These are phyloP conservation scores for Trogon surrucura DNA, from an alignment of 2,113 vertebrate genomes.

Conservation along the genomic window DNA sequence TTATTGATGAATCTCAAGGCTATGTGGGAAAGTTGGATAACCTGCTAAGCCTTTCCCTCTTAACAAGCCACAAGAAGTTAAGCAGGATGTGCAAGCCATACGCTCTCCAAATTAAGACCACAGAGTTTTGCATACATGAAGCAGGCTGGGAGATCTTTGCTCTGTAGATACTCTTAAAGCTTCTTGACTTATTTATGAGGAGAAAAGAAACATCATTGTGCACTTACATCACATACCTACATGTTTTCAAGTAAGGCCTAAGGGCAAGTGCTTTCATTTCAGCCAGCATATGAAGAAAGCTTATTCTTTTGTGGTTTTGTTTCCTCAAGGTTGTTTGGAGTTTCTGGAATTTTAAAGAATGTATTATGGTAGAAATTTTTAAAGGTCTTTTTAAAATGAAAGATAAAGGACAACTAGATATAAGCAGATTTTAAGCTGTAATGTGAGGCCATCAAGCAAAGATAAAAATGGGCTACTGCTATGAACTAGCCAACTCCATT, in stretches of 20 bases:
- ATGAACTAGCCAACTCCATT: background rate
- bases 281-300: background rate
- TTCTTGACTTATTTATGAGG: slow-evolving; percentile 10
- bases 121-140: background rate
- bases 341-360: background rate
- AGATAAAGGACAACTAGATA: background rate
- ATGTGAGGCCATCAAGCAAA: background rate
- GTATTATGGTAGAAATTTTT: background rate
- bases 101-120: background rate
- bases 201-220: background rate
- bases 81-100: background rate
- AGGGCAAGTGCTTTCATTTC: background rate
- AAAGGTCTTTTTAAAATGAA: background rate
- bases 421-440: background rate
- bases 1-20: background rate
- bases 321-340: background rate
- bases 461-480: background rate
- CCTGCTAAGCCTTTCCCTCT: background rate
- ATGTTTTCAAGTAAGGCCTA: slow-evolving; percentile 4
- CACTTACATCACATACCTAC: slow-evolving; percentile 7
- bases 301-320: background rate
- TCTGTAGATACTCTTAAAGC: background rate
- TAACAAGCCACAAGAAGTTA: background rate
- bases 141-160: background rate
- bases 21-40: background rate